Percentiles rank a stretch among this genome's conserved stretches.
Evolutionary conservation across 2,113 vertebrate species (phyloP).

Genomic region (Isurus oxyrinchus): DNA sequence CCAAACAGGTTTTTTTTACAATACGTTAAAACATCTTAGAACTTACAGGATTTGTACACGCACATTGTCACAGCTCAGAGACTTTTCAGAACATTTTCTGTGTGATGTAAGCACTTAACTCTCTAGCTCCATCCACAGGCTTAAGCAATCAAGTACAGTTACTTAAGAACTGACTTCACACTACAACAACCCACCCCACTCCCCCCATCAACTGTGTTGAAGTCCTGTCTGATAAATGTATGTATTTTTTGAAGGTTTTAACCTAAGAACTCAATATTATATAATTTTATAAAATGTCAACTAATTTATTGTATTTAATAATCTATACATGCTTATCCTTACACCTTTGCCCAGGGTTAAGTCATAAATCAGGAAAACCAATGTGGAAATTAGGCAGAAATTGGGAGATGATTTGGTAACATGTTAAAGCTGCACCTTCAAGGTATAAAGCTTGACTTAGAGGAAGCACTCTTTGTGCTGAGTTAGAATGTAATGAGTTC

Average conservation of each 20-base stretch:
- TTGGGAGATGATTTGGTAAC: background rate
- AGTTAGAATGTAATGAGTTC: background rate
- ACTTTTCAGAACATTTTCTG: too few species aligned
- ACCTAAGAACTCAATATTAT: background rate
- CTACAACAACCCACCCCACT: too few species aligned
- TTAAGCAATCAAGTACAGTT: too few species aligned
- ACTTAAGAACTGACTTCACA: too few species aligned
- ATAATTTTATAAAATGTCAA: background rate
- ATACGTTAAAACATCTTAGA: too few species aligned
- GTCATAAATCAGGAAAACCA: background rate
- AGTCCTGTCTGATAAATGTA: background rate
- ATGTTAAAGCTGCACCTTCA: background rate
- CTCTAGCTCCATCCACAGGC: too few species aligned
- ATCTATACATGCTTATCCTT: background rate
- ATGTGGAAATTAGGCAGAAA: background rate
- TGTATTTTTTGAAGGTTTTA: too few species aligned
- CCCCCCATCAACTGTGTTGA: background rate
- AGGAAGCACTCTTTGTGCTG: background rate
- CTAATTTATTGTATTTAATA: background rate
- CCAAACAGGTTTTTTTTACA: too few species aligned
- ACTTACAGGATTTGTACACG: too few species aligned
- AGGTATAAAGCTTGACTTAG: background rate
- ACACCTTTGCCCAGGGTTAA: background rate
- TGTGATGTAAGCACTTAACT: too few species aligned
- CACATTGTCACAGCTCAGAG: too few species aligned